Percentiles rank a stretch among this genome's conserved stretches.
Evolutionary conservation across 92 coral and sea anemone species (phyloP).

Genomic region (Nematostella vectensis): DNA sequence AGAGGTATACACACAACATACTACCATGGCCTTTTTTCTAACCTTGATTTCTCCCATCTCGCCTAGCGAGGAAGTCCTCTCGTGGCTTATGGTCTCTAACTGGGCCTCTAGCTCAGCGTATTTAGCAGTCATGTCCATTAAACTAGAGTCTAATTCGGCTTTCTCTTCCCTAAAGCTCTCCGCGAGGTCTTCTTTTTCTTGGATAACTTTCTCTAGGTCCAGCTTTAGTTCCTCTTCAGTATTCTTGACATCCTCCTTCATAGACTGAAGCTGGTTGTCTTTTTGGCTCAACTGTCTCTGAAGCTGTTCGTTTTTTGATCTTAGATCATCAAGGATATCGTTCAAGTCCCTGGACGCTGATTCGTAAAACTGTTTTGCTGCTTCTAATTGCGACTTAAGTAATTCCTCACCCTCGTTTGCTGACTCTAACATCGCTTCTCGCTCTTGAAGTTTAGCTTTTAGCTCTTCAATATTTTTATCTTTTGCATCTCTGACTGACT

Average conservation of each 20-base stretch:
- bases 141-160: slow-evolving; percentile 11
- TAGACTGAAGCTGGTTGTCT: slow-evolving; percentile 15
- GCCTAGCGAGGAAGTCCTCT: slow-evolving; percentile 16
- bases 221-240: slow-evolving; percentile 33
- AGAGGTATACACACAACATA: too few species aligned
- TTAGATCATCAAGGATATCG: slow-evolving; percentile 13
- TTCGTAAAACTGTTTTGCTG: slow-evolving; percentile 8
- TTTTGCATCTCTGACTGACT: slow-evolving; percentile 4
- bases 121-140: slow-evolving; percentile 30
- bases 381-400: slow-evolving; percentile 23
- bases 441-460: slow-evolving; percentile 13
- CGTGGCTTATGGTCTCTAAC: slow-evolving; percentile 15
- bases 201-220: slow-evolving; percentile 32
- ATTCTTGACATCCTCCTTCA: slow-evolving; percentile 20
- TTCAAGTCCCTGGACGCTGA: slow-evolving; percentile 25
- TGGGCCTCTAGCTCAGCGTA: slow-evolving; percentile 31
- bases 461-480: slow-evolving; percentile 21
- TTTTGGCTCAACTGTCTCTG: slow-evolving; percentile 8
- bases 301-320: slow-evolving; percentile 24
- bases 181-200: slow-evolving; percentile 9
- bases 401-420: slow-evolving; percentile 22
- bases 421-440: slow-evolving; percentile 31
- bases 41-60: slow-evolving; percentile 20
- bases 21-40: too few species aligned
- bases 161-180: slow-evolving; percentile 4